These are phyloP conservation scores for Ceryle rudis DNA, from an alignment of 2,797 vertebrate species.

Conservation along the genomic window DNA sequence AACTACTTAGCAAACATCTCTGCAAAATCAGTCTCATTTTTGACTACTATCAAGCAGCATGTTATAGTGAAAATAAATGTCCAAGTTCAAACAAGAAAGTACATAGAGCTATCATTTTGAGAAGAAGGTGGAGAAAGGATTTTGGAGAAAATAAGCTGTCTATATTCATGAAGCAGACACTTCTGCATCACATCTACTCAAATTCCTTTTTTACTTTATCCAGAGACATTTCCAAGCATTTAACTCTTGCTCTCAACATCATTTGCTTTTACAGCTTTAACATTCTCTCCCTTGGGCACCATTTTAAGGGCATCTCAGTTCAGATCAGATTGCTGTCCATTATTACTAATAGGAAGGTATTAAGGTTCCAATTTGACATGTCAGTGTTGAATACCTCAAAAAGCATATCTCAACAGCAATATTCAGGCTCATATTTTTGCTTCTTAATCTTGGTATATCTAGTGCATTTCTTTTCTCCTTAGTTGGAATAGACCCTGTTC, in stretches of 20 bases:
- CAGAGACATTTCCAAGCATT: background rate
- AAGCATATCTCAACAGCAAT: background rate
- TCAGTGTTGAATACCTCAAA: background rate
- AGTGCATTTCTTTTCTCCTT: background rate
- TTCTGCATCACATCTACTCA: background rate
- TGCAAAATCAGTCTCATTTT: slow-evolving; percentile 4
- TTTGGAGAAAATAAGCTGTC: slow-evolving; percentile 22
- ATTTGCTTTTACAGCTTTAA: background rate
- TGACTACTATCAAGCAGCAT: background rate
- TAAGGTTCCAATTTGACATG: background rate
- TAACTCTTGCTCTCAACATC: background rate
- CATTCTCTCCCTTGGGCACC: background rate
- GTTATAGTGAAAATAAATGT: slow-evolving; percentile 13
- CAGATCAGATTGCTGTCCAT: background rate
- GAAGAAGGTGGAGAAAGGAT: background rate
- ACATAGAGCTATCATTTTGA: background rate
- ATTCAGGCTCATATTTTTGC: background rate
- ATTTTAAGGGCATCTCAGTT: background rate
- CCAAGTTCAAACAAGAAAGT: background rate
- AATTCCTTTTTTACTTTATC: background rate
- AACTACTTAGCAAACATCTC: background rate
- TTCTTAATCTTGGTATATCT: background rate
- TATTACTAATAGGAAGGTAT: background rate
- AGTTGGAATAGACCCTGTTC: background rate
- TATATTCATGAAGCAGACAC: slow-evolving; percentile 29